Evolutionary conservation across 1,140 invertebrate species (phyloP), one percentile per base, ranked within the genome.

Genomic region (Platorchestia sp.): DNA sequence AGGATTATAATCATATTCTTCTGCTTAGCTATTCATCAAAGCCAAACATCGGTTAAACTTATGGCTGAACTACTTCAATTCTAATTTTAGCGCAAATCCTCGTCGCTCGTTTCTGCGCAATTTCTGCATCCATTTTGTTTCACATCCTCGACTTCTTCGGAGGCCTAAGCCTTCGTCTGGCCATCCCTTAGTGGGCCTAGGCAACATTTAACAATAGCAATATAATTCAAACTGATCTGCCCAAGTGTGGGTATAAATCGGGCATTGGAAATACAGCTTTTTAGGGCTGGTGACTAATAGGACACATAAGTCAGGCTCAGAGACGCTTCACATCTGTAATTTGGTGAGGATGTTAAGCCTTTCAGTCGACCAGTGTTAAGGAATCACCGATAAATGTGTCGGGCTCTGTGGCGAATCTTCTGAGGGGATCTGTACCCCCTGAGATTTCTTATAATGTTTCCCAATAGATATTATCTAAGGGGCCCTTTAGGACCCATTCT

Each of bases 391-490:
- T 90, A 90, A 90, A 93, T 45, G 91, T 93, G 91, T 93, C 45
- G 91, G 19, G 44, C 36, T 47, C 91, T n/a, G 43, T 40, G 40
- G 45, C 43, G 45, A 93, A 93, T 93, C 91, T 93, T 1, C 6
- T 19, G 45, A 45, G 91, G 91, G 91, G 91, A 93, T 93, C 91
- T 93, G 0, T 93, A 93, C 91, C 91, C 91, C 91, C 91, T 40
- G 45, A 45, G 91, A 89, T 93, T 93, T 93, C 44, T 93, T 93
- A 93, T 93, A 93, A 93, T 93, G 91, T 45, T 45, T 45, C 44
- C 45, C 45, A 43, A 45, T 93, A 93, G 91, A 93, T 93, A 93
- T 44, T 93, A 93, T 93, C 91, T 93, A 40, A 93, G 91, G 91
- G 43, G 45, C 45, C 40, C 91, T 93, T 45, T 1, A 40, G 41